A percentile compares a stretch with the other conserved stretches of the same genome.
Conservation (phyloP, 2,113 vertebrate species). For the Pedetes capensis region DNA sequence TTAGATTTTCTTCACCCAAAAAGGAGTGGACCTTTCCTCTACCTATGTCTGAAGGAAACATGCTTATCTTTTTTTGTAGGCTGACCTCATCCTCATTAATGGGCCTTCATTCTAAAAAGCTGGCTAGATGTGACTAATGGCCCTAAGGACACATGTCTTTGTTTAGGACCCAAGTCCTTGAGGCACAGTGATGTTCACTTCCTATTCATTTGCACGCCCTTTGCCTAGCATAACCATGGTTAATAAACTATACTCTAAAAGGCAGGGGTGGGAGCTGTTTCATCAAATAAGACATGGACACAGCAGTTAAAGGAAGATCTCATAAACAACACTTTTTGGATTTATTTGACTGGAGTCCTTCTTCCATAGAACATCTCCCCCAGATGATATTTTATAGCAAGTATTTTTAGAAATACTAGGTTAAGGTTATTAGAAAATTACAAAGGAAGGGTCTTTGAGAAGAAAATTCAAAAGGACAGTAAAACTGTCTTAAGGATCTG, state of each 20-base stretch:
- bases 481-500: not conserved
- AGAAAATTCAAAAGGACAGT: not conserved
- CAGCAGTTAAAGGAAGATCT: not conserved
- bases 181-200: accelerated
- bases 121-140: not conserved
- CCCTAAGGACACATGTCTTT: not conserved
- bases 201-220: too few relatives aligned
- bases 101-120: not conserved
- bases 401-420: slow-evolving; percentile 7
- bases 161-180: not conserved
- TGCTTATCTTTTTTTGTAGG: not conserved
- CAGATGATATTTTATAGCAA: not conserved
- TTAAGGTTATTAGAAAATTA: not conserved
- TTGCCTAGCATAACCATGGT: not conserved
- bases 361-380: not conserved
- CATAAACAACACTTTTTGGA: not conserved
- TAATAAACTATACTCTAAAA: not conserved
- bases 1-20: slow-evolving; percentile 10
- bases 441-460: not conserved
- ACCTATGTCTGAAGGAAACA: not conserved
- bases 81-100: not conserved
- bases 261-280: not conserved
- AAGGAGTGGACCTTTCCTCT: slow-evolving; percentile 19
- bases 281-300: not conserved
- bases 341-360: not conserved